Conservation (phyloP, 2,113 vertebrate genomes). For the Amia ocellicauda region DNA sequence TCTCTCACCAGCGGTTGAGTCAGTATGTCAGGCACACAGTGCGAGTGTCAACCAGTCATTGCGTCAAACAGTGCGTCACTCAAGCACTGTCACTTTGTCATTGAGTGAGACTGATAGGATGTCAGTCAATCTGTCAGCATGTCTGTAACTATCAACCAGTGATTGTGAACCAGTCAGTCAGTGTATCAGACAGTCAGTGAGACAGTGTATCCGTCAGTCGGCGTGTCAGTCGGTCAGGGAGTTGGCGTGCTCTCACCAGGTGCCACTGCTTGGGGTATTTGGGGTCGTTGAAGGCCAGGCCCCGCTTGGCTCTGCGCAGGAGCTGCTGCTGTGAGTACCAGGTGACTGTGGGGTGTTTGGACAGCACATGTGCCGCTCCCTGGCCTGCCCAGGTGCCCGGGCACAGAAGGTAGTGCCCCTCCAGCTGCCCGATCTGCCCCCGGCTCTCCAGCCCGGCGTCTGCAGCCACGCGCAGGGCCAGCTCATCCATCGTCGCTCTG, state of each 20-base stretch:
- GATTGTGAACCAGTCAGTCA: not conserved
- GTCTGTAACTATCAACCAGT: too few relatives aligned
- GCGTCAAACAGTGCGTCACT: too few relatives aligned
- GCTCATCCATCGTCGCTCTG: slow-evolving; percentile 46
- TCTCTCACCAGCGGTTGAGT: too few relatives aligned
- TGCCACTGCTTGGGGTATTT: slow-evolving; percentile 93
- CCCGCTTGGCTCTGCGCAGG: slow-evolving; percentile 84
- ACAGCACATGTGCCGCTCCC: slow-evolving; percentile 59
- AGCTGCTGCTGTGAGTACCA: slow-evolving; percentile 86
- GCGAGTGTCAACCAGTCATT: too few relatives aligned
- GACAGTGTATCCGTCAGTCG: too few relatives aligned
- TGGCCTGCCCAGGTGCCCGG: slow-evolving; percentile 21
- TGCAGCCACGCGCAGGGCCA: slow-evolving; percentile 71
- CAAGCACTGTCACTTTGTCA: too few relatives aligned
- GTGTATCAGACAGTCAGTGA: not conserved
- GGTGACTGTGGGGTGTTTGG: slow-evolving; percentile 71
- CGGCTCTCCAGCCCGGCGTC: slow-evolving; percentile 75
- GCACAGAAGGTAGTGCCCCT: slow-evolving; percentile 83
- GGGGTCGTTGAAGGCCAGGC: slow-evolving; percentile 89
- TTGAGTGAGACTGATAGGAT: too few relatives aligned
- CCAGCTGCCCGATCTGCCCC: slow-evolving; percentile 88
- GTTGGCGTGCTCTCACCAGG: slow-evolving; percentile 70
- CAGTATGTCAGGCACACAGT: too few relatives aligned
- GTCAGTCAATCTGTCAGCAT: too few relatives aligned
- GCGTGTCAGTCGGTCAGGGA: not conserved